A percentile compares a stretch with the other conserved stretches of the same genome.
phyloP scores from a whole-genome alignment of 2,888 invertebrate species.

The Cerceris rybyensis region DNA sequence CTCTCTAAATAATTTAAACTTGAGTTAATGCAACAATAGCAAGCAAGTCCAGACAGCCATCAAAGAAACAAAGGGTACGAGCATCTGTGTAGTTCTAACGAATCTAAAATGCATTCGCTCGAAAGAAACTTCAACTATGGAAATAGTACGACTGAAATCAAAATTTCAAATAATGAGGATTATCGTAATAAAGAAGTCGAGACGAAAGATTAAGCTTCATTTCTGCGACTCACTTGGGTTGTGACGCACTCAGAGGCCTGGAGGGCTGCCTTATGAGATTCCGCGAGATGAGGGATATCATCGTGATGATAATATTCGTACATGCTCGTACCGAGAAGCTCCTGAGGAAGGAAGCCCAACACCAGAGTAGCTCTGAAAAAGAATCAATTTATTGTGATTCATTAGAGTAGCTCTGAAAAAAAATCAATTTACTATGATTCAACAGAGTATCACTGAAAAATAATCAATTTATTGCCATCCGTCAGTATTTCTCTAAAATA shows the following conservation, averaged over 20 bases:
- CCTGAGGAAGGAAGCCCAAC: slow-evolving; percentile 95
- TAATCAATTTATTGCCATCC: not conserved
- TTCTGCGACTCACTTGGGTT: slow-evolving; percentile 83
- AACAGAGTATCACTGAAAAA: slow-evolving; percentile 83
- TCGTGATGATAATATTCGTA: slow-evolving; percentile 95
- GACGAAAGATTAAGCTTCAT: not conserved
- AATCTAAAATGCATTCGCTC: not conserved
- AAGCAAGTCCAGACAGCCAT: too few relatives aligned
- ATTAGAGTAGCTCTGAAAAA: slow-evolving; percentile 83
- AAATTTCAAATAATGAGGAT: slow-evolving; percentile 14
- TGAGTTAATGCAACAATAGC: not conserved
- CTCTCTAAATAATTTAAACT: not conserved
- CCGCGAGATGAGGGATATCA: slow-evolving; percentile 90
- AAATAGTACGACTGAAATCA: not conserved
- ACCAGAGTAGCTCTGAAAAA: slow-evolving; percentile 90
- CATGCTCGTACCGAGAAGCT: slow-evolving; percentile 94
- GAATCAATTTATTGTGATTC: not conserved
- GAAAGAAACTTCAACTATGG: not conserved
- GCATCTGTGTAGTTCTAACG: not conserved
- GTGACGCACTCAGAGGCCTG: slow-evolving; percentile 85
- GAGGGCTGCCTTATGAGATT: slow-evolving; percentile 91
- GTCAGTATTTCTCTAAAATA: slow-evolving; percentile 83
- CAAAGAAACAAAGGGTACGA: too few relatives aligned
- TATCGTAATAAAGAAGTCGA: slow-evolving; percentile 22
- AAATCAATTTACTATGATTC: not conserved